phyloP scores from a whole-genome alignment of 2,888 invertebrate genomes.

The Lithophane semibrunnea region DNA sequence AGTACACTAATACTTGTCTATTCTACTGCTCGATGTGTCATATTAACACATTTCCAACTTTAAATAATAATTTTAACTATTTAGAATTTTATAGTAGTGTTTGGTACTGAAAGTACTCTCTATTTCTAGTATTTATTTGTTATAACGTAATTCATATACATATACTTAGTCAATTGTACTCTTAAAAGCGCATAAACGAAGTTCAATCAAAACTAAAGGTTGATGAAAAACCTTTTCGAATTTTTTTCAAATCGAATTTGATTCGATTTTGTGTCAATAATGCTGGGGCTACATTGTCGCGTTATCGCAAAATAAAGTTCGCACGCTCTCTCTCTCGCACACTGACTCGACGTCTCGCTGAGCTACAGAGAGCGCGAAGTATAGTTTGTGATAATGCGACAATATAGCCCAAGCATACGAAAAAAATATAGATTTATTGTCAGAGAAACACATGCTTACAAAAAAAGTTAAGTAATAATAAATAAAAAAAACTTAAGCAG shows the following conservation, averaged over 20 bases:
- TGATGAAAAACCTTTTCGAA: background rate
- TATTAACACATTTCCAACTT: background rate
- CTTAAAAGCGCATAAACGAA: conserved; percentile 3
- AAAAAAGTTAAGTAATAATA: too few species aligned
- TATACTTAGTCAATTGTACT: background rate
- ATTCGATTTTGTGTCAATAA: background rate
- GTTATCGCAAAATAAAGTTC: too few species aligned
- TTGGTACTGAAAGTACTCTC: conserved; percentile 18
- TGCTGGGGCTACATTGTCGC: too few species aligned
- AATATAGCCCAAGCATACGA: too few species aligned
- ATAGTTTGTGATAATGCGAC: too few species aligned
- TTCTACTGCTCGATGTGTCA: too few species aligned
- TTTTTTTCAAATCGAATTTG: background rate
- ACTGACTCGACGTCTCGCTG: too few species aligned
- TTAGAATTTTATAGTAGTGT: conserved; percentile 2
- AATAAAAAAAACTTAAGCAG: too few species aligned
- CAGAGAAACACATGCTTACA: too few species aligned
- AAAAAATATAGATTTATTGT: background rate
- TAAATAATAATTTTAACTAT: background rate
- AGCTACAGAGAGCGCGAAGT: too few species aligned
- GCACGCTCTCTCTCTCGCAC: too few species aligned
- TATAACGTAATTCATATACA: background rate
- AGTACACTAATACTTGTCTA: too few species aligned
- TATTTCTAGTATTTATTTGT: conserved; percentile 6
- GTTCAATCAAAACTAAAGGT: background rate